Conservation (phyloP, 2,797 vertebrate species). For the Pangasius macronema region DNA sequence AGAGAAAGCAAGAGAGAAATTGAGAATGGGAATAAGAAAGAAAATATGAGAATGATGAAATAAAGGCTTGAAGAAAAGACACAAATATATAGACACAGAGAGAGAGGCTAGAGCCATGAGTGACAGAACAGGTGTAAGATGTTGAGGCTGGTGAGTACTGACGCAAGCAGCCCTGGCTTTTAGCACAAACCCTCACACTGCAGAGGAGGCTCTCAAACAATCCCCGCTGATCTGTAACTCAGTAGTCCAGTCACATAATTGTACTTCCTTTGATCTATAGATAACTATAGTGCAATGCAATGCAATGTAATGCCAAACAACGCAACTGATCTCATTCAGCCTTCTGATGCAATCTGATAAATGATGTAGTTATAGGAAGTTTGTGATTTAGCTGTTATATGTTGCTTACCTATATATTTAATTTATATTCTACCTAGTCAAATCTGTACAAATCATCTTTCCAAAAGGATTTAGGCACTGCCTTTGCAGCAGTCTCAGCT, state of each 20-base stretch:
- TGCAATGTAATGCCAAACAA: neutral
- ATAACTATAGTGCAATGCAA: neutral
- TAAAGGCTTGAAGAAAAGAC: constrained; percentile 35
- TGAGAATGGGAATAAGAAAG: neutral
- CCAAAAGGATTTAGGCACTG: neutral
- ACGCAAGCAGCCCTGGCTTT: constrained; percentile 50
- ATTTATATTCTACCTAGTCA: neutral
- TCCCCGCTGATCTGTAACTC: constrained; percentile 2
- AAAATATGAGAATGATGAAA: constrained; percentile 46
- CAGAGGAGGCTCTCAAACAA: constrained; percentile 22
- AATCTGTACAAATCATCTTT: neutral
- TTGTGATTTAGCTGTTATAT: too few relatives aligned
- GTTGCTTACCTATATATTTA: neutral
- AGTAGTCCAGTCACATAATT: constrained; percentile 8
- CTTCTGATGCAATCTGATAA: neutral
- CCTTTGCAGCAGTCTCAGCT: neutral
- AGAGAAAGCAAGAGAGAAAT: constrained; percentile 18
- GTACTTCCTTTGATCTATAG: constrained; percentile 11
- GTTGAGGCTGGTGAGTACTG: constrained; percentile 52
- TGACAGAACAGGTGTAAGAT: constrained; percentile 77
- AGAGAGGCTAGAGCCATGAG: constrained; percentile 60
- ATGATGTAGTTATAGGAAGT: neutral
- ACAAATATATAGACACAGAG: neutral
- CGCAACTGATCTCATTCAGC: neutral
- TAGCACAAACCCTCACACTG: constrained; percentile 31